Conservation (phyloP, 2,797 vertebrate genomes). For the Typhlichthys eigenmanni region DNA sequence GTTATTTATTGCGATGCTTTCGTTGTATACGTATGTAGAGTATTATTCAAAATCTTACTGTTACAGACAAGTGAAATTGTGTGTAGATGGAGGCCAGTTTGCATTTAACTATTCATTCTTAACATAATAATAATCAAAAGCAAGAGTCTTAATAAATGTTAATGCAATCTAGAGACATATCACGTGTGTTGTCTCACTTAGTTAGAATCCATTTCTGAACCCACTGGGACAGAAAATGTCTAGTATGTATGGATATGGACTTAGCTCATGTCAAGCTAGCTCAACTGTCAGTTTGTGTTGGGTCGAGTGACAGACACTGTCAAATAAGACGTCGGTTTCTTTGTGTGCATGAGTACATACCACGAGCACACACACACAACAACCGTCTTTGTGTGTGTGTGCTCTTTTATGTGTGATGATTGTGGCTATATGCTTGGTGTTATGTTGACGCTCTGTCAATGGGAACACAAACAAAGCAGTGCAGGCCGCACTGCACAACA, state of each 20-base stretch:
- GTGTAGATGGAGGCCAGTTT: no score
- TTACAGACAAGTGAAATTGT: no score
- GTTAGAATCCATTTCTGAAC: slow-evolving; percentile 6
- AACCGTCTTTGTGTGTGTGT: not conserved
- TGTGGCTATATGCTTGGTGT: no score
- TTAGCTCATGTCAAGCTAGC: slow-evolving; percentile 30
- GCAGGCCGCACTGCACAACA: no score
- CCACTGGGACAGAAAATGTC: slow-evolving; percentile 40
- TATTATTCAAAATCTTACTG: no score
- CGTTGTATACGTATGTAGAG: no score
- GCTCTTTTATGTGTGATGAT: slow-evolving; percentile 8
- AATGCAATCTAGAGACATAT: slow-evolving; percentile 5
- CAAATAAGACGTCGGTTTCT: slow-evolving; percentile 33
- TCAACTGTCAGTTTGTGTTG: slow-evolving; percentile 54
- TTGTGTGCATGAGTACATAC: not conserved
- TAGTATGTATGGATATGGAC: slow-evolving; percentile 17
- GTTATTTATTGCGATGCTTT: not conserved
- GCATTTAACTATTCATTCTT: no score
- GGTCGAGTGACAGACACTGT: slow-evolving; percentile 46
- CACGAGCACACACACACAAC: no score
- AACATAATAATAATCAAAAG: no score
- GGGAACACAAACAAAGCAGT: no score
- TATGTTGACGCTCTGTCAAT: no score
- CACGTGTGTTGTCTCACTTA: not conserved
- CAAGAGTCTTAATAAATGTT: no score